Base-by-base conservation (phyloP, 2,113 vertebrate species). In the Terrapene triunguis region DNA sequence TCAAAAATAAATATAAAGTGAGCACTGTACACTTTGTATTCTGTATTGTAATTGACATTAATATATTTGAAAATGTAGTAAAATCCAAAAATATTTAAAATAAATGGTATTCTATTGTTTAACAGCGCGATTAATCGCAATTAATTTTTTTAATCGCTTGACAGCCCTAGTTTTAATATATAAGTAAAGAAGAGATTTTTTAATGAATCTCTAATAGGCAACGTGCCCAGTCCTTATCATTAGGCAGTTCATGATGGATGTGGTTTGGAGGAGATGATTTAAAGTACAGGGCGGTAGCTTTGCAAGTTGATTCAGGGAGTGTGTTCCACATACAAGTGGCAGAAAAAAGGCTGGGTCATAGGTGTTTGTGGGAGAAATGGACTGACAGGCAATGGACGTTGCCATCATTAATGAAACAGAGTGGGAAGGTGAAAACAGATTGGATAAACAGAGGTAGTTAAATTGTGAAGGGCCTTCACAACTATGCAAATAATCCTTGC, bases 321-420 rank as follows among this genome's bases (percentile, higher is more conserved):
- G 91, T 51, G 47, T 89, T 87, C 69, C 59, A 65, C 5, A 85
- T 2, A 47, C 8, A 81, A 25, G 32, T 59, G 69, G 79, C 57
- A 93, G 76, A 27, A 84, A 82, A 86, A 94, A 65, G 9, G 27
- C 88, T 82, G 27, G 38, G 25, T 14, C 35, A 47, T 8, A 87
- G 55, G 24, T 90, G 74, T 93, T 89, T 85, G 85, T 76, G 91
- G 48, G 50, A 69, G 76, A 94, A 79, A 84, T 94, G 83, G 24
- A 42, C 14, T 47, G 44, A 90, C 76, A 85, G 92, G 69, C 84
- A 95, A 47, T 76, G 42, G 69, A 89, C 79, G 92, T 53, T 85
- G 84, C 50, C 35, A 47, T 54, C 59, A 21, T 81, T 81, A 90
- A 27, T 84, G 42, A 42, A 90, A 85, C 44, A 95, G 59, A 84